Base-by-base conservation (phyloP, 1,140 invertebrate genomes). In the Himalopsyche phryganea region DNA sequence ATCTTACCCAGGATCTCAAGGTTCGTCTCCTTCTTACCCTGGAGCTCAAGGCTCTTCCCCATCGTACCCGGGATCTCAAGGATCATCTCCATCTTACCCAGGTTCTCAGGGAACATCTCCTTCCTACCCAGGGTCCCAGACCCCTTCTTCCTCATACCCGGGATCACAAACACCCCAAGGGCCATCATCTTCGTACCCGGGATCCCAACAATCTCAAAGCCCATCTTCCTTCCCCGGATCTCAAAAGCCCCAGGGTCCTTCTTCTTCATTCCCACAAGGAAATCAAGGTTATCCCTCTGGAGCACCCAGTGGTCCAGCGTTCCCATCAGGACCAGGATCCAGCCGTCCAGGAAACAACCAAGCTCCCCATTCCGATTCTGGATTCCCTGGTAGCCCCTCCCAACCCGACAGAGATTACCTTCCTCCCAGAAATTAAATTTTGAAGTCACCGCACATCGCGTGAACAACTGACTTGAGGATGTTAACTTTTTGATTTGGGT, bases 351-450 rank as follows among this genome's bases (percentile, higher is more conserved):
- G 60, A 44, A 45, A 67, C 23, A 50, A 67, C 66, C 60, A 51
- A 50, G 65, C 51, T 42, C 65, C 52, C 36, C 54, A 57, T 47
- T 61, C 38, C 15, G 50, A 60, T 61, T 41, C 66, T 41, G 60
- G 58, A n/a, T 66, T 54, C 56, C 59, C 63, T n/a, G 66, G 55
- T 44, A 65, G 60, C 49, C 68, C 75, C 23, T 68, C 72, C 53
- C 61, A 68, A 67, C 79, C 80, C 0, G 77, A 77, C 56, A 75
- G 81, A 74, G 80, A 82, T 71, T 83, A 83, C 63, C 70, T 83
- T 48, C 81, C 81, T 28, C 79, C 81, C 23, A 72, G 71, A 69
- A 76, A 75, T 64, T 75, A 60, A 72, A 44, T 40, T 36, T 32
- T 15, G 36, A 32, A 13, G 28, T 41, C n/a, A 48, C 18, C 17